A percentile compares a stretch with the other conserved stretches of the same genome.
These are phyloP conservation scores for Oscheius sp. DNA, from an alignment of 1,140 invertebrate genomes.

Conservation along the genomic window DNA sequence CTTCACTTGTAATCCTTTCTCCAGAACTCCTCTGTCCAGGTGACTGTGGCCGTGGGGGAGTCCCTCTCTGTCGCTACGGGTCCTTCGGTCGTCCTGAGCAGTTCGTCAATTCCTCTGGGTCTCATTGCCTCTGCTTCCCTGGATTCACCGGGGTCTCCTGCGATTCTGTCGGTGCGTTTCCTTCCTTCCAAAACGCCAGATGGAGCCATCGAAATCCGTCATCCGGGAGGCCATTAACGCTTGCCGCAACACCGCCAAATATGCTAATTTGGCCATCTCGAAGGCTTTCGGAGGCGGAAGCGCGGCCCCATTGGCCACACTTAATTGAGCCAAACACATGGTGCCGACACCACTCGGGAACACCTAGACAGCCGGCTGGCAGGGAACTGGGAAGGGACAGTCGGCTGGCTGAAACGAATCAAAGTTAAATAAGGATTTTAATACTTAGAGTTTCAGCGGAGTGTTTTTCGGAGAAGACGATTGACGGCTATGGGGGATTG, in stretches of 20 bases:
- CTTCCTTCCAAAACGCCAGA: not conserved
- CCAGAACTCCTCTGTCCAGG: slow-evolving; percentile 35
- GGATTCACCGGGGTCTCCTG: slow-evolving; percentile 35
- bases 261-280: slow-evolving; percentile 10
- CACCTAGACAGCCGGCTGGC: not conserved
- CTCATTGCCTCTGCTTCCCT: slow-evolving; percentile 38
- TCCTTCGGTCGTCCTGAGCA: slow-evolving; percentile 35
- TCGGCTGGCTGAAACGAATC: not conserved
- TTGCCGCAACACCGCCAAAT: not conserved
- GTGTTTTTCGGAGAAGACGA: slow-evolving; percentile 26
- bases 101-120: slow-evolving; percentile 23
- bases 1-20: not conserved
- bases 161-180: slow-evolving; percentile 28
- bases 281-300: slow-evolving; percentile 4
- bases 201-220: slow-evolving; percentile 8
- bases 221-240: not conserved
- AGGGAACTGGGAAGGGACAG: not conserved
- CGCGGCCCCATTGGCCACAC: not conserved
- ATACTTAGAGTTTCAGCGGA: slow-evolving; percentile 16
- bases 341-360: not conserved
- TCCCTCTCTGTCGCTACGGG: slow-evolving; percentile 42
- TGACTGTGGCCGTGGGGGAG: slow-evolving; percentile 35
- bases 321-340: not conserved
- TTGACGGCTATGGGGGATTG: slow-evolving; percentile 28
- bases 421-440: not conserved